Percentiles rank a stretch among this genome's conserved stretches.
Conservation (phyloP, 2,113 vertebrate genomes). For the Zosterops lateralis region DNA sequence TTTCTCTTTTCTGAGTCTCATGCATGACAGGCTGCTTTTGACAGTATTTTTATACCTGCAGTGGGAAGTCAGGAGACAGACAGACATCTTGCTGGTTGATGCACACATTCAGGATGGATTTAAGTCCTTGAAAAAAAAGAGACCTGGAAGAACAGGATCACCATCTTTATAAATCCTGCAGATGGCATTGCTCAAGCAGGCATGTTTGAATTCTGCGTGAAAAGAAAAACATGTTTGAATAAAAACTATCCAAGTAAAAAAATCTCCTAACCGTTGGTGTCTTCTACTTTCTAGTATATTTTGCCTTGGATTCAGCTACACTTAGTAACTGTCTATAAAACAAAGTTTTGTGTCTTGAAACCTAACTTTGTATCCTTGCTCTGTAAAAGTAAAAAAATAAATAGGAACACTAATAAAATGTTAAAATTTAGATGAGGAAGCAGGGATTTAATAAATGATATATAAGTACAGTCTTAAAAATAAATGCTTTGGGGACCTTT, state of each 20-base stretch:
- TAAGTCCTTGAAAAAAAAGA: neutral
- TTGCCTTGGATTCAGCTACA: neutral
- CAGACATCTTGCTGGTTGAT: neutral
- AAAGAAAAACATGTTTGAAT: neutral
- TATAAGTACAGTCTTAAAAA: neutral
- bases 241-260: neutral
- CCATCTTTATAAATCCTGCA: neutral
- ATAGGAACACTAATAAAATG: neutral
- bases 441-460: neutral
- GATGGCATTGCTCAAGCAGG: conserved; percentile 17
- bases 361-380: neutral
- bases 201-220: neutral
- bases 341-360: neutral
- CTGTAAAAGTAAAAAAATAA: neutral
- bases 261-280: neutral
- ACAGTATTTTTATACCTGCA: neutral
- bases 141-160: neutral
- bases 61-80: neutral
- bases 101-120: neutral
- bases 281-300: neutral
- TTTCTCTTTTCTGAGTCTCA: neutral
- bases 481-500: neutral
- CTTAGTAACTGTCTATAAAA: neutral
- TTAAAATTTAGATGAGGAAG: neutral
- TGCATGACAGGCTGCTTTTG: neutral